phyloP scores from a whole-genome alignment of 2,113 vertebrate genomes.

The Etia nguti region DNA sequence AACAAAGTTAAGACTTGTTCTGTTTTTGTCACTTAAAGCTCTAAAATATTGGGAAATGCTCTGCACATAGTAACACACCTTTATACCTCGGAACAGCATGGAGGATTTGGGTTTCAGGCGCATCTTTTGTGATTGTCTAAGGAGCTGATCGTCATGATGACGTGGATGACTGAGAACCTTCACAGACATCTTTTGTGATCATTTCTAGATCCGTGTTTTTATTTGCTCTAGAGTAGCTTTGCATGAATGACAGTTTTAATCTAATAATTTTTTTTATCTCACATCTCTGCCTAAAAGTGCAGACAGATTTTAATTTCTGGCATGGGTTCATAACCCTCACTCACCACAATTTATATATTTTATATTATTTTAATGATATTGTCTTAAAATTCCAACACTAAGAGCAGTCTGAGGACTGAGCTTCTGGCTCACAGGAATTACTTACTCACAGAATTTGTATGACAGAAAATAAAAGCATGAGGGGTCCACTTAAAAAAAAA shows the following conservation, averaged over 20 bases:
- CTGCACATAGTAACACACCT: too few relatives aligned
- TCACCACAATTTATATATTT: background rate
- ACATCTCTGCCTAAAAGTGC: background rate
- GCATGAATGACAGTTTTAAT: background rate
- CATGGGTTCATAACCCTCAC: accelerated
- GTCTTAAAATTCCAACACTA: background rate
- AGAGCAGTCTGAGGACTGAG: background rate
- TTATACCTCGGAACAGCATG: background rate
- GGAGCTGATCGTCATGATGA: too few relatives aligned
- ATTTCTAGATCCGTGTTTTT: background rate
- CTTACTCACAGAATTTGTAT: background rate
- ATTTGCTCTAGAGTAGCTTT: background rate
- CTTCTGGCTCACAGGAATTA: background rate
- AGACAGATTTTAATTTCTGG: background rate
- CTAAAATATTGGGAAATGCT: background rate
- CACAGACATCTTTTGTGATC: background rate
- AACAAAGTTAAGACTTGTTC: background rate
- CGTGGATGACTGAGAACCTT: too few relatives aligned
- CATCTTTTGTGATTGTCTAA: too few relatives aligned
- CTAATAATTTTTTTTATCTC: background rate
- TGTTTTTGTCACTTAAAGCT: background rate
- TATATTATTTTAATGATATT: background rate
- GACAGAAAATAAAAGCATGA: background rate
- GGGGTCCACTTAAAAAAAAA: accelerated
- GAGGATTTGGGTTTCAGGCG: background rate